Base-by-base conservation (phyloP, 92 coral and sea anemone genomes). In the Bergia sp. region DNA sequence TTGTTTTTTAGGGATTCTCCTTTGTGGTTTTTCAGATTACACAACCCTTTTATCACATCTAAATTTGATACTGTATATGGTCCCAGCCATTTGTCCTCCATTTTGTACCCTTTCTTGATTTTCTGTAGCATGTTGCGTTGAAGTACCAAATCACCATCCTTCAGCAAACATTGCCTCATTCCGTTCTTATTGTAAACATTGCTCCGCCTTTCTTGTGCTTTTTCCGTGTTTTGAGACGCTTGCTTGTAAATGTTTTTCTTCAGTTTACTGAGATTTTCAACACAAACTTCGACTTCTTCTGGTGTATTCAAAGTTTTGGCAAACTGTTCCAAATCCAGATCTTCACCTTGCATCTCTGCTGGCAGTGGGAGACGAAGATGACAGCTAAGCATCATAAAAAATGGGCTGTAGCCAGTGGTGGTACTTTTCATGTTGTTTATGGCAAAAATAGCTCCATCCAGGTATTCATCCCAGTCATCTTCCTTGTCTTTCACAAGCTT, bases 351-450 rank as follows among this genome's bases (percentile, higher is more conserved):
- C 84, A 80, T 79, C 45, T 79, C 83, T 53, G 83, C 43, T n/a
- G 53, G 69, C 37, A 79, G 12, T 20, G 83, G 83, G 12, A 79
- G 80, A 37, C 90, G 86, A 21, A 92, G 94, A 55, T 92, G 82
- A 39, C 97, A 41, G 37, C 96, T 94, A 80, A 61, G 93, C 95
- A 92, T 92, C 13, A 94, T 12, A 49, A 53, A 94, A 57, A 92
- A 94, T 2, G 97, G 92, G 39, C 94, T 94, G 89, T 76, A 94
- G 53, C 90, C 91, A 18, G 95, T 92, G 21, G 94, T 91, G 47
- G 91, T 90, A 13, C 92, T 89, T 18, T 41, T 66, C 76, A 91
- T 94, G 8, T 93, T 89, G 82, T 93, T 94, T 2, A 94, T 84
- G 23, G 95, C 90, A 80, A 89, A 92, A 2, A 92, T 50, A 64